Evolutionary conservation across 2,113 vertebrate species (phyloP), one percentile per base, ranked within the genome.

Genomic region (Burhinus oedicnemus): DNA sequence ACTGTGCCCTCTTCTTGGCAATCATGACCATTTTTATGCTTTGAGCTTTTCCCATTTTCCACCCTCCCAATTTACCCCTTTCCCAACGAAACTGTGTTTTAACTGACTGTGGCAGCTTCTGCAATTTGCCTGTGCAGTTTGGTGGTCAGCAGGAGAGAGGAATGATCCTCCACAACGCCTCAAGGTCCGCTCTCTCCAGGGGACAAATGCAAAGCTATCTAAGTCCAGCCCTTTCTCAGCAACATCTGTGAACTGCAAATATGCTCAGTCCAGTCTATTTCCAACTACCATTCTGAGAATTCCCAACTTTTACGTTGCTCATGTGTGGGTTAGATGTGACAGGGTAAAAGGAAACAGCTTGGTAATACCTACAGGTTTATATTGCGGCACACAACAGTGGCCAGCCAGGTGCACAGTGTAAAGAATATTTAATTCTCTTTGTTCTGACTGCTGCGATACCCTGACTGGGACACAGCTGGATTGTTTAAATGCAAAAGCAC

Each of bases 401-500:
- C 66, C 71, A 70, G 54, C 9, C 51, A 89, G 78, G 54, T 89
- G 30, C 26, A 77, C 12, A 14, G 9, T 11, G 34, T 30, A 79
- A 89, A 83, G 6, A 70, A 51, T 61, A 26, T 84, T 95, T 87
- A 83, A 79, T 87, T 94, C 30, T 79, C 40, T 77, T 93, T 95
- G 12, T 79, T 93, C 74, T 58, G 18, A n/a, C 54, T 95, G 38
- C 32, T 51, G 70, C 38, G 27, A 30, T 84, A 66, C 47, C 15
- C 22, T 82, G 44, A 30, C 25, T 76, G 18, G n/a, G 36, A 54
- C 62, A 83, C 26, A 40, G 44, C 5, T 66, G 49, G 92, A 88
- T 81, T 94, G 58, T 54, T 93, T 80, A 85, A 93, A 58, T 85
- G 51, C 40, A 88, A 92, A 94, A 91, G 61, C 9, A 74, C 71